Percentiles rank a stretch among this genome's conserved stretches.
Evolutionary conservation across 1,140 invertebrate genomes (phyloP).

Genomic region (Steinernema khuongi): DNA sequence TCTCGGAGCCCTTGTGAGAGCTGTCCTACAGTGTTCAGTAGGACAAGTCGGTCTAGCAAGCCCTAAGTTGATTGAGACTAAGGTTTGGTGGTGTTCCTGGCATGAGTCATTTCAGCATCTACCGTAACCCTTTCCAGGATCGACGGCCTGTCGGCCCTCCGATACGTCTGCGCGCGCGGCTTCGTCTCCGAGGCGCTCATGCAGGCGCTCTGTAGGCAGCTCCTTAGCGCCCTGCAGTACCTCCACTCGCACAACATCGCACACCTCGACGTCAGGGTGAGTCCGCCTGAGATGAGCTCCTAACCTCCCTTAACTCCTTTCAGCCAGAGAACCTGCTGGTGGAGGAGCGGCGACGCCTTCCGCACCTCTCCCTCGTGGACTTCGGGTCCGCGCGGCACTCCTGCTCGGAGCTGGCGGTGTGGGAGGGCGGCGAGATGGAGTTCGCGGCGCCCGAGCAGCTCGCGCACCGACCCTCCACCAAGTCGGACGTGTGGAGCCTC

Average conservation of each 20-base stretch:
- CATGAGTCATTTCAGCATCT: too few species aligned
- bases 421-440: slow-evolving; percentile 8
- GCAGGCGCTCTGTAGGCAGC: slow-evolving; percentile 1
- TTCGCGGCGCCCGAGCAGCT: background rate
- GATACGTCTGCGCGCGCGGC: background rate
- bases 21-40: background rate
- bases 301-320: background rate
- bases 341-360: background rate
- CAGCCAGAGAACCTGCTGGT: slow-evolving; percentile 3
- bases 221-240: background rate
- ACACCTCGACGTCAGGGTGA: background rate
- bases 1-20: too few species aligned
- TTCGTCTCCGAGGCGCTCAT: background rate
- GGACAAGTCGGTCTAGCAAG: too few species aligned
- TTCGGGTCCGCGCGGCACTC: slow-evolving; percentile 1
- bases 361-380: background rate
- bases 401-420: slow-evolving; percentile 4
- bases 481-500: slow-evolving; percentile 1
- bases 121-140: background rate
- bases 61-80: too few species aligned
- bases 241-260: slow-evolving; percentile 9
- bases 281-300: background rate
- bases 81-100: too few species aligned
- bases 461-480: slow-evolving; percentile 6
- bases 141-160: background rate